Evolutionary conservation across 2,888 invertebrate genomes (phyloP).

Genomic region (Cheilosia impressa): DNA sequence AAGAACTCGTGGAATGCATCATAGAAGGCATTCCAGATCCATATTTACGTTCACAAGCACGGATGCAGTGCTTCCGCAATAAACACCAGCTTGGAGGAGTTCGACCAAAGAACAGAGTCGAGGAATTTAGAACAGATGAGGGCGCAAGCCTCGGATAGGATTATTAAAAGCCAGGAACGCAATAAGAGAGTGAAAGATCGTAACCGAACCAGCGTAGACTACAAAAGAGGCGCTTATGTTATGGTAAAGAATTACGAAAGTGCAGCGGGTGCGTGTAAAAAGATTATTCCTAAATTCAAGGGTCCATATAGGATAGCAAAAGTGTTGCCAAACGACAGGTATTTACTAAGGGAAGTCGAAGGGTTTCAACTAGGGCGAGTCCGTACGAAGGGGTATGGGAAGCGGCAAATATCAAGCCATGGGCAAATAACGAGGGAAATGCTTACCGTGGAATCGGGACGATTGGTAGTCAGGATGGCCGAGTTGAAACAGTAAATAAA

Average conservation of each 20-base stretch:
- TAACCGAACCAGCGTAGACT: too few relatives aligned
- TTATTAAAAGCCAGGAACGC: too few relatives aligned
- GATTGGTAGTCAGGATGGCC: background rate
- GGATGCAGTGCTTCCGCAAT: too few relatives aligned
- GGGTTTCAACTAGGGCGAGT: background rate
- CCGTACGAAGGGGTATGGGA: background rate
- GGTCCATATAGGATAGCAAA: background rate
- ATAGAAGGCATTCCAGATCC: too few relatives aligned
- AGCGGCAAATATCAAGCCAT: background rate
- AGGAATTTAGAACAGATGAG: too few relatives aligned
- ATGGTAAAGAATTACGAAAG: too few relatives aligned
- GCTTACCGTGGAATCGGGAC: background rate
- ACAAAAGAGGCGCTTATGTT: too few relatives aligned
- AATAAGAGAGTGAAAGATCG: too few relatives aligned
- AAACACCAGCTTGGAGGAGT: background rate
- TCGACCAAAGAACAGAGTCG: too few relatives aligned
- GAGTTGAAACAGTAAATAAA: background rate
- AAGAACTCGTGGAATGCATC: too few relatives aligned
- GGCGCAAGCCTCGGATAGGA: too few relatives aligned
- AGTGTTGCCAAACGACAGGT: background rate
- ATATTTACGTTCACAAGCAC: too few relatives aligned
- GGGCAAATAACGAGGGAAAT: background rate
- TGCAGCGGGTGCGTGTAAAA: background rate
- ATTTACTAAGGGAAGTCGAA: background rate
- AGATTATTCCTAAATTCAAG: background rate